phyloP scores from a whole-genome alignment of 2,113 vertebrate species.

The Salvelinus alpinus region DNA sequence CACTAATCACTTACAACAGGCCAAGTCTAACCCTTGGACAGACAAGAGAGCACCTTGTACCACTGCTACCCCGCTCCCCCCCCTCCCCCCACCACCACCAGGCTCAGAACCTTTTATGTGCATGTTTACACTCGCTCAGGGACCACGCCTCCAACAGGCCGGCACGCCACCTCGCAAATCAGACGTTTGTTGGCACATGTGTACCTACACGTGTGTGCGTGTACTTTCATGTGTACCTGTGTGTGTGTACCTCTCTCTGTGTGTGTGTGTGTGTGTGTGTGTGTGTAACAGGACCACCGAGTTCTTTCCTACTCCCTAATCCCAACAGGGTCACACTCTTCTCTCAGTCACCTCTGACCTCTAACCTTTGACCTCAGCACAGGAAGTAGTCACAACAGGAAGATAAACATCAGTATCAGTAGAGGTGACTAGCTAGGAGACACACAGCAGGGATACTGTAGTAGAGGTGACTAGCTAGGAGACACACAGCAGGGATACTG shows the following conservation, averaged over 20 bases:
- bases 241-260: background rate
- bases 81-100: background rate
- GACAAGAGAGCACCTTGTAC: conserved; percentile 58
- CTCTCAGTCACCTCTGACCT: background rate
- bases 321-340: background rate
- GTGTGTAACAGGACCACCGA: background rate
- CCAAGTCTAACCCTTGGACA: conserved; percentile 35
- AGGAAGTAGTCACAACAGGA: background rate
- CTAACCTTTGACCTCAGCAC: background rate
- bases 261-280: background rate
- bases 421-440: too few species aligned
- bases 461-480: too few species aligned
- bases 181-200: conserved; percentile 42
- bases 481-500: too few species aligned
- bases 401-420: background rate
- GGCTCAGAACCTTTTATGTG: conserved; percentile 48
- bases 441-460: too few species aligned
- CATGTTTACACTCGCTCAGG: conserved; percentile 57
- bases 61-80: conserved; percentile 34
- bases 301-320: background rate
- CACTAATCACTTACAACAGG: conserved; percentile 20
- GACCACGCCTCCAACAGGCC: conserved; percentile 42
- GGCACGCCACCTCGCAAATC: conserved; percentile 56
- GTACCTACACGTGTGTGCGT: conserved; percentile 37
- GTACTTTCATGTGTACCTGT: conserved; percentile 11